Conservation (phyloP, 2,113 vertebrate genomes). For the Heterocephalus glaber region DNA sequence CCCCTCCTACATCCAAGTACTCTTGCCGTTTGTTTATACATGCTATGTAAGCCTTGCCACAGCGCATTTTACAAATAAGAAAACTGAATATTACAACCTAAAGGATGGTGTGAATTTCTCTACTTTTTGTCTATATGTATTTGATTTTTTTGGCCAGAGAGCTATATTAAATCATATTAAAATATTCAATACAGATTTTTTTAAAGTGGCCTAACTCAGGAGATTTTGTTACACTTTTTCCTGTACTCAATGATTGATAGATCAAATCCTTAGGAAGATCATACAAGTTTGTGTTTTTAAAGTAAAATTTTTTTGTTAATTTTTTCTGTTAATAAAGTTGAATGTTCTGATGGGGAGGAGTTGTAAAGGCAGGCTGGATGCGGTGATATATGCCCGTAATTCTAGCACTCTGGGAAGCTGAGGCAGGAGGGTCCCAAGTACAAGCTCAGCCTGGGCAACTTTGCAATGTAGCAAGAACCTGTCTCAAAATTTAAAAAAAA, state of each 20-base stretch:
- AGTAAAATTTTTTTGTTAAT: not conserved
- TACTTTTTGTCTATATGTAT: not conserved
- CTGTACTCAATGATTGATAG: not conserved
- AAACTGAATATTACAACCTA: constrained; percentile 7
- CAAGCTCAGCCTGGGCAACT: not conserved
- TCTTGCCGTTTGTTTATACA: not conserved
- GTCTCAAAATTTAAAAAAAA: not conserved
- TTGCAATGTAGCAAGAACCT: not conserved
- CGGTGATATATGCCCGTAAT: not conserved
- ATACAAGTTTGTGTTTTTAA: not conserved
- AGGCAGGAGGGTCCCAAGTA: not conserved
- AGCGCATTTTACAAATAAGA: constrained; percentile 33
- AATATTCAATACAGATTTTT: constrained; percentile 69
- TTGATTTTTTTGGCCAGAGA: constrained; percentile 51
- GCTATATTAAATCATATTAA: constrained; percentile 56
- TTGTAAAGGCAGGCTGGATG: not conserved
- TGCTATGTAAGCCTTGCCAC: not conserved
- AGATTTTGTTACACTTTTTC: not conserved
- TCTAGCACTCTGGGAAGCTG: not conserved
- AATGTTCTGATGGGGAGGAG: not conserved
- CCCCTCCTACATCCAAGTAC: not conserved
- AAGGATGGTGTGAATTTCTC: not conserved
- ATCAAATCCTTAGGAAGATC: not conserved
- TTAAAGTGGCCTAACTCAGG: not conserved
- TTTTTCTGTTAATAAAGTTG: not conserved